A percentile compares a stretch with the other conserved stretches of the same genome.
Conservation (phyloP, 2,888 invertebrate genomes). For the Ganaspis brasiliensis region DNA sequence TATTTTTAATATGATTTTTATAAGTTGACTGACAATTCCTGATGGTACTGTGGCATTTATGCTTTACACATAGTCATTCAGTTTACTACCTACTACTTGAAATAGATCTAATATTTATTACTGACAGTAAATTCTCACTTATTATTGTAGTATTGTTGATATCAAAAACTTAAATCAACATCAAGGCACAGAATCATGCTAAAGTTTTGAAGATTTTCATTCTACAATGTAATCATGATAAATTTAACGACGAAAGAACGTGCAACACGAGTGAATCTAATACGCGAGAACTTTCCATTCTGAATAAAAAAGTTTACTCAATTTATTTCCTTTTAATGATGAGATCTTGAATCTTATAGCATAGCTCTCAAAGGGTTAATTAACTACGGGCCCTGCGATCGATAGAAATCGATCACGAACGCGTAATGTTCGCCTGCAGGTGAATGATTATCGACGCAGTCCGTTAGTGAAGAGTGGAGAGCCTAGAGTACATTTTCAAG, state of each 20-base stretch:
- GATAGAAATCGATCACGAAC: conserved; percentile 40
- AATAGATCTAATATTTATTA: too few relatives aligned
- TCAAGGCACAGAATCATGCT: neutral
- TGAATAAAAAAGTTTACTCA: conserved; percentile 7
- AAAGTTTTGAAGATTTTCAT: neutral
- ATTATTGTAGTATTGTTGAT: too few relatives aligned
- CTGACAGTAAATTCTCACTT: too few relatives aligned
- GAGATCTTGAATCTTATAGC: conserved; percentile 30
- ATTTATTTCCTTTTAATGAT: conserved; percentile 32
- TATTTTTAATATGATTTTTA: too few relatives aligned
- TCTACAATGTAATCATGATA: conserved; percentile 6
- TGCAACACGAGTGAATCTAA: conserved; percentile 16
- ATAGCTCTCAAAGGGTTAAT: conserved; percentile 24
- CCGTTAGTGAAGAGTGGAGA: conserved; percentile 12
- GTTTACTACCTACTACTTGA: too few relatives aligned
- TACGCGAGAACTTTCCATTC: conserved; percentile 23
- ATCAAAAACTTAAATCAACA: neutral
- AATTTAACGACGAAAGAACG: conserved; percentile 18
- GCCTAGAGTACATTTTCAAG: conserved; percentile 3
- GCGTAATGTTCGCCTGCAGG: conserved; percentile 38
- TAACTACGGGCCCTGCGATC: conserved; percentile 25
- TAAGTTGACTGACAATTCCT: too few relatives aligned
- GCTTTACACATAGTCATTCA: too few relatives aligned
- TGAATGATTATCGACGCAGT: conserved; percentile 35
- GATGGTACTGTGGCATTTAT: too few relatives aligned